Percentiles rank a stretch among this genome's conserved stretches.
These are phyloP conservation scores for Buphagus erythrorhynchus DNA, from an alignment of 2,797 vertebrate species.

Conservation along the genomic window DNA sequence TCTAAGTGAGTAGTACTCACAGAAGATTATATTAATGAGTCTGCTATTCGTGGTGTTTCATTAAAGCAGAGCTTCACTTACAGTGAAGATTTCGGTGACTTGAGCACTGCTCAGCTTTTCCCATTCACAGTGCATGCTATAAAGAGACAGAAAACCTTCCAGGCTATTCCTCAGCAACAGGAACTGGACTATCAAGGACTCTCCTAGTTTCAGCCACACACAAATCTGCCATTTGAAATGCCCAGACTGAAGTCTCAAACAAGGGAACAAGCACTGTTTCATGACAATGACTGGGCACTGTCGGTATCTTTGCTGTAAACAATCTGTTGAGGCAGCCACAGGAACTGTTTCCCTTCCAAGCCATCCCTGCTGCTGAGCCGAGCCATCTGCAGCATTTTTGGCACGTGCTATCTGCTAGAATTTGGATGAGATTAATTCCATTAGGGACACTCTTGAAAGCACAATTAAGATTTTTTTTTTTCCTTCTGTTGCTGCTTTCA, in stretches of 20 bases:
- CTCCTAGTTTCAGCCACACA: not conserved
- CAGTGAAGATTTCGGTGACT: not conserved
- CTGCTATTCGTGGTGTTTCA: not conserved
- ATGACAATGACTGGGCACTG: constrained; percentile 28
- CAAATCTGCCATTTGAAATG: not conserved
- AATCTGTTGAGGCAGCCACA: constrained; percentile 51
- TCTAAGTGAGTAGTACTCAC: not conserved
- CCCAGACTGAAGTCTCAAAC: not conserved
- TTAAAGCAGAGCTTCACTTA: not conserved
- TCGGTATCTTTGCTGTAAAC: not conserved
- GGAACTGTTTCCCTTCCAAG: constrained; percentile 23
- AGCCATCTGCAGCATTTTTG: constrained; percentile 42
- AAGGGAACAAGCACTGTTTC: constrained; percentile 17
- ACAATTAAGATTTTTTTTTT: not conserved
- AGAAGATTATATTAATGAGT: not conserved
- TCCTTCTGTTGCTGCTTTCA: not conserved
- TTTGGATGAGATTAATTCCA: constrained; percentile 1
- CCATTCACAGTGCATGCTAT: not conserved
- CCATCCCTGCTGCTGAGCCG: not conserved
- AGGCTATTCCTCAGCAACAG: not conserved
- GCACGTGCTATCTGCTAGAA: not conserved
- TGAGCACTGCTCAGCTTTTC: not conserved
- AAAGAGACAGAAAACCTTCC: not conserved
- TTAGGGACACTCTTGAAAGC: not conserved
- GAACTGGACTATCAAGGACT: not conserved